Evolutionary conservation across 2,113 vertebrate genomes (phyloP), one percentile per base, ranked within the genome.

Genomic region (Triplophysa siluroides): DNA sequence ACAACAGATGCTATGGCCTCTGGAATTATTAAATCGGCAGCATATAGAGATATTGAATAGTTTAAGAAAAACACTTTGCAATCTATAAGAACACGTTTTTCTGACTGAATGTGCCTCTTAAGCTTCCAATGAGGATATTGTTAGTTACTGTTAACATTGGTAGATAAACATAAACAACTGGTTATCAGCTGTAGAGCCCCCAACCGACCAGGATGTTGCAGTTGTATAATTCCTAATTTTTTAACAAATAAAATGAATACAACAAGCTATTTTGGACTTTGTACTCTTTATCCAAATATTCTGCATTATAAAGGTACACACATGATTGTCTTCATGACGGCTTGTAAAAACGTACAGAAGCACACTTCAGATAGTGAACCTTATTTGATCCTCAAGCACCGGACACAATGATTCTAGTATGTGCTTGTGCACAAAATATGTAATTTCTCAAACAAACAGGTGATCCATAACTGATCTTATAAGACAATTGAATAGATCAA

Each of bases 161-260:
- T 24, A 23, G 33, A 4, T 47, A 19, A 29, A 58, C 8, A 24
- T 29, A 56, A 16, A 24, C 76, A 71, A 64, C 60, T 0, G 18
- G n/a, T 29, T 70, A 47, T 26, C 64, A 26, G 16, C 29, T 72
- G 23, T 62, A 62, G 21, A 56, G 58, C 67, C 12, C 47, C 8
- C 33, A 63, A 75, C 13, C 18, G 8, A 70, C 21, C 77, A 75
- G 64, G 63, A 79, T 79, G 73, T 70, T 83, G 41, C 43, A 76
- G 38, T 23, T 9, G 6, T 75, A 43, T 1, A 45, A 83, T 43
- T 62, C 67, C 56, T 83, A 24, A 73, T 45, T 10, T 77, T 63
- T 62, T 41, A 64, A 29, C 24, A 64, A 78, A 78, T 69, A 66
- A 71, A 82, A 73, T 10, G 10, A 19, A 24, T 11, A 79, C 29